Evolutionary conservation across 2,888 invertebrate species (phyloP), one percentile per base, ranked within the genome.

Genomic region (Coremacera marginata): DNA sequence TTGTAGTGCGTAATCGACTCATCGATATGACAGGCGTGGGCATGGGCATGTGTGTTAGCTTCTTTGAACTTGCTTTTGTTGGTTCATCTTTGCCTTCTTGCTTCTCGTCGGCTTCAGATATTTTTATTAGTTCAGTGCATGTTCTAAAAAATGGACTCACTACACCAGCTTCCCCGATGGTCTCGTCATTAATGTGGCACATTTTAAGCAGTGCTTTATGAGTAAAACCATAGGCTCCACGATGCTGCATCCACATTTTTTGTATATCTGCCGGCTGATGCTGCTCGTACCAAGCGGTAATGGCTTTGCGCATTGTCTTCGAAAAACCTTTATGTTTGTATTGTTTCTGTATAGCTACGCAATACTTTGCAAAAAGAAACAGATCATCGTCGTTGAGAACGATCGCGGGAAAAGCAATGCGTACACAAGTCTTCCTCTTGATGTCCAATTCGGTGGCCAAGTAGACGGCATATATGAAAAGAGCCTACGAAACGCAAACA

Each of bases 221-320:
- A 8, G 81, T 79, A 5, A 82, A 77, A 3, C 84, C 84, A 68
- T 84, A 78, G 57, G 77, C 73, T 0, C 82, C 83, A 37, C 84
- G 79, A 77, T 84, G 82, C n/a, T 77, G 49, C 9, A 83, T 75
- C 85, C 87, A 87, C 84, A 88, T 83, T 5, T 84, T 78, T 7
- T 84, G 80, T 37, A 88, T 73, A 0, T 52, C 78, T 0, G 81
- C 83, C 0, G 83, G 63, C 0, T 85, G 55, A 52, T 84, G 83
- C 16, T 76, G 60, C 52, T 82, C 80, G 75, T 89, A 89, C 89
- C 89, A 89, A 0, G 83, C 78, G 0, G 81, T 77, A 7, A 89
- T 79, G 3, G 88, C 86, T 75, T 87, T 88, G 7, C 86, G 86
- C 0, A 84, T 80, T 0, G 89, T 88, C 55, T 83, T 85, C 3